phyloP scores from a whole-genome alignment of 1,140 invertebrate genomes.

The Aplysia californica region DNA sequence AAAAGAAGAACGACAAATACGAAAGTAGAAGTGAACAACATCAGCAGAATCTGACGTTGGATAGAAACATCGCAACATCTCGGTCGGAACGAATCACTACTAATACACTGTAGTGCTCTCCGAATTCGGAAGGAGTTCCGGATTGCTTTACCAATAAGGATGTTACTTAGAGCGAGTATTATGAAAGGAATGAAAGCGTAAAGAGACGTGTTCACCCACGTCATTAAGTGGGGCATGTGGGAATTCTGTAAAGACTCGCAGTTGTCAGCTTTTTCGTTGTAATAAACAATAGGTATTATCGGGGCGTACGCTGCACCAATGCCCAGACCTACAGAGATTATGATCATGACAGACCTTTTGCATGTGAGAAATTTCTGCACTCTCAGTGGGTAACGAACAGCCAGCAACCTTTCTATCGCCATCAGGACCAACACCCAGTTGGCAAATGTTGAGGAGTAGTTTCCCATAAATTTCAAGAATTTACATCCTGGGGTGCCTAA shows the following conservation, averaged over 20 bases:
- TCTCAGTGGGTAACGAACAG: constrained; percentile 21
- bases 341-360: constrained; percentile 1
- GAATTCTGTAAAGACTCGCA: not conserved
- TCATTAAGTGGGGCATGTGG: constrained; percentile 12
- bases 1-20: constrained; percentile 48
- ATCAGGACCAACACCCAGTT: constrained; percentile 58
- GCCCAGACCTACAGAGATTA: constrained; percentile 11
- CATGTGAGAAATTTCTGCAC: constrained; percentile 10
- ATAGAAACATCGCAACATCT: not conserved
- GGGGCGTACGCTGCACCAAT: constrained; percentile 19
- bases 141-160: constrained; percentile 45
- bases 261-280: not conserved
- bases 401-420: constrained; percentile 47
- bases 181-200: constrained; percentile 49
- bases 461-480: constrained; percentile 43
- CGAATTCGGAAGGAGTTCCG: constrained; percentile 38
- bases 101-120: constrained; percentile 6
- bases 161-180: constrained; percentile 45
- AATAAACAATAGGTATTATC: constrained; percentile 11
- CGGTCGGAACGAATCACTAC: not conserved
- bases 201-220: constrained; percentile 46
- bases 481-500: constrained; percentile 32
- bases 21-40: constrained; percentile 47
- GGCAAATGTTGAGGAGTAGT: constrained; percentile 43
- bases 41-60: constrained; percentile 29